Base-by-base conservation (phyloP, 2,888 invertebrate genomes). In the Dasysyrphus tricinctus region DNA sequence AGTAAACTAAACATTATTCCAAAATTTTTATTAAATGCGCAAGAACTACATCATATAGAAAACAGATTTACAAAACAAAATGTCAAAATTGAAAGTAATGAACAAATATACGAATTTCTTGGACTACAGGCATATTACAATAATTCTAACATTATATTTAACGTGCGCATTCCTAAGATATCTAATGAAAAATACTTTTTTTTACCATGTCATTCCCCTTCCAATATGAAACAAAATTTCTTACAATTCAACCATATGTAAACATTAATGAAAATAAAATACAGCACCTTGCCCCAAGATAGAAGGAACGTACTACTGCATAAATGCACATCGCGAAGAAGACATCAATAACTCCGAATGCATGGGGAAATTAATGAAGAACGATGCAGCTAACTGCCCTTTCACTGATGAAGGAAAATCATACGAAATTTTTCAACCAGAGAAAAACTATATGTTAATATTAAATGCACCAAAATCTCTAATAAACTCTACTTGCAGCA, bases 231-330 rank as follows among this genome's bases (percentile, higher is more conserved):
- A 39, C 39, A 12, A 39, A 39, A 39, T 39, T 39, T 12, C 11
- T 39, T 12, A 12, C 3, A 11, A 39, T 12, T 0, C 12, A 39
- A 39, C 11, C 39, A 5, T 44, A 7, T 44, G 4, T 44, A 1
- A 44, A 44, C 5, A 7, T n/a, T n/a, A 44, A 44, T 9, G 6
- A n/a, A 44, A 44, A 44, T 7, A n/a, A n/a, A n/a, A 44, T 44
- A 44, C 44, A 44, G n/a, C 44, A 44, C n/a, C 44, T 44, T 44
- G 44, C 39, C 44, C 44, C 44, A 44, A 44, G n/a, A 44, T 44
- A 44, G 44, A 44, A 44, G 5, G n/a, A n/a, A n/a, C 44, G 5
- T 44, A n/a, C n/a, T 44, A 44, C n/a, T 44, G 44, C 7, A n/a
- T 3, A 19, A 49, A 49, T 5, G 9, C 19, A 49, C 8, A 11